A percentile compares a stretch with the other conserved stretches of the same genome.
Conservation (phyloP, 1,140 invertebrate genomes). For the Bombyx mori region ASM3026992v2 NC_085111.1:3796501-3797000, state of each 20-base stretch:
- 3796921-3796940: slow-evolving; percentile 52
- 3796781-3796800: slow-evolving; percentile 60
- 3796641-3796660: slow-evolving; percentile 53
- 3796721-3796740: slow-evolving; percentile 2
- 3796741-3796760: slow-evolving; percentile 35
- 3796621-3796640: slow-evolving; percentile 41
- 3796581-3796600: slow-evolving; percentile 56
- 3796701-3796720: not conserved
- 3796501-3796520: slow-evolving; percentile 38
- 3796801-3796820: slow-evolving; percentile 49
- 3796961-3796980: slow-evolving; percentile 63
- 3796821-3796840: slow-evolving; percentile 22
- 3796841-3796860: slow-evolving; percentile 28
- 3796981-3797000: slow-evolving; percentile 56
- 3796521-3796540: slow-evolving; percentile 14
- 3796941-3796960: slow-evolving; percentile 53
- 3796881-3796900: slow-evolving; percentile 59
- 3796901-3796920: slow-evolving; percentile 55
- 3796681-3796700: slow-evolving; percentile 30
- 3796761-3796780: slow-evolving; percentile 38
- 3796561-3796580: slow-evolving; percentile 38
- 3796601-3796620: slow-evolving; percentile 46
- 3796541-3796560: slow-evolving; percentile 59
- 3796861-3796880: slow-evolving; percentile 43
- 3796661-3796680: slow-evolving; percentile 47